These are phyloP conservation scores for Daphoenositta chrysoptera DNA, from an alignment of 2,113 vertebrate species.

Conservation along the genomic window DNA sequence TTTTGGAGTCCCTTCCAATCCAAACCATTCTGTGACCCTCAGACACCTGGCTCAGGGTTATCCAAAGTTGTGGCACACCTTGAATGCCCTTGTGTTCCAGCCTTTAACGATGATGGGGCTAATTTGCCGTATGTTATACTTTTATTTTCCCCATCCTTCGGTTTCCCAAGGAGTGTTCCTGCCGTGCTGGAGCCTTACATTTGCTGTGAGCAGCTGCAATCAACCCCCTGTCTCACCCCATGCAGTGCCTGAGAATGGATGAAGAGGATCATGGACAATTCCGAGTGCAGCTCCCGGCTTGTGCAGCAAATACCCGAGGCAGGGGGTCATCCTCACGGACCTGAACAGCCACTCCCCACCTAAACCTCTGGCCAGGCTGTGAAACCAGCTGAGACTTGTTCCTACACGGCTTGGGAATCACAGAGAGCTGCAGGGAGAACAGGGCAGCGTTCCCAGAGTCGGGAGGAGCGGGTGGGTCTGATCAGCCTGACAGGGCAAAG, in stretches of 20 bases:
- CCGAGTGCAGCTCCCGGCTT: neutral
- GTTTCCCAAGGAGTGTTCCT: neutral
- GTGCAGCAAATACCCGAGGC: neutral
- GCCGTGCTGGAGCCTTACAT: neutral
- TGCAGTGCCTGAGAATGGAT: neutral
- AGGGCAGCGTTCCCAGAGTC: neutral
- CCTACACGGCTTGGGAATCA: neutral
- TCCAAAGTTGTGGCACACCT: rapidly evolving
- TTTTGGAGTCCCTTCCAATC: neutral
- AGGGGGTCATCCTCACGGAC: neutral
- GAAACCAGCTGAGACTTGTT: neutral
- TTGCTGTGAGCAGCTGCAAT: neutral
- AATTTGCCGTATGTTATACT: rapidly evolving
- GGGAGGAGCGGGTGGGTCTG: neutral
- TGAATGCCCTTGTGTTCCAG: neutral
- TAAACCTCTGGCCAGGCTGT: neutral
- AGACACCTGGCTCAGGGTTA: neutral
- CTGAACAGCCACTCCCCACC: neutral
- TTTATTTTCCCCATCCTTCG: neutral
- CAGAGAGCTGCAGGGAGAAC: neutral
- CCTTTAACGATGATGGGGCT: neutral
- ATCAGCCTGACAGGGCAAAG: neutral
- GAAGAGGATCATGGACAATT: neutral
- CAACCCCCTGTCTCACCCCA: neutral
- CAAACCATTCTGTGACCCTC: too few species aligned